These are phyloP conservation scores for Ylistrum balloti DNA, from an alignment of 1,140 invertebrate genomes.

Conservation along the genomic window DNA sequence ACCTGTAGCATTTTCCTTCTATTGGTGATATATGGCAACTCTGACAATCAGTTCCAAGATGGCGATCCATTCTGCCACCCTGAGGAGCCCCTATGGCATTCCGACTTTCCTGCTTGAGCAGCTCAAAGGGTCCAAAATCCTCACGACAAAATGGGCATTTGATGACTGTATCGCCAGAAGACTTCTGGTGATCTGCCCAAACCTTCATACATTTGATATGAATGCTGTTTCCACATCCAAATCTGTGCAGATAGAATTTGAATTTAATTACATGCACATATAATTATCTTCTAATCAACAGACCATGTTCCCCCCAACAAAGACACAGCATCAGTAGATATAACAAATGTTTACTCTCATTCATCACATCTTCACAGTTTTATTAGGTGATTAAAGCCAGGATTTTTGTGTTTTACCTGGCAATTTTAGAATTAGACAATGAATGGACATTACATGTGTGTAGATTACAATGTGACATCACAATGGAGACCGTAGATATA, in stretches of 20 bases:
- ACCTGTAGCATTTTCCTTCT: slow-evolving; percentile 83
- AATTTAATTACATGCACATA: no score
- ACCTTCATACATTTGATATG: slow-evolving; percentile 83
- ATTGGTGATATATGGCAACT: slow-evolving; percentile 79
- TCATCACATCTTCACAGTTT: no score
- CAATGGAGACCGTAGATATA: no score
- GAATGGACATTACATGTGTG: no score
- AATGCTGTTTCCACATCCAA: slow-evolving; percentile 82
- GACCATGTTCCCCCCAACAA: no score
- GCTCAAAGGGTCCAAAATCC: slow-evolving; percentile 81
- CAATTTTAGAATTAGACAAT: no score
- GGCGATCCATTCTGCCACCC: slow-evolving; percentile 73
- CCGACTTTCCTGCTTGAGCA: slow-evolving; percentile 78
- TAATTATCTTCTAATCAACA: no score
- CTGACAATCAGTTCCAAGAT: slow-evolving; percentile 76
- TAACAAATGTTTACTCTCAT: no score
- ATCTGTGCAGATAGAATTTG: slow-evolving; percentile 67
- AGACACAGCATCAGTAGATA: no score
- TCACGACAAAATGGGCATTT: slow-evolving; percentile 83
- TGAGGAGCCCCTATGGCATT: slow-evolving; percentile 71
- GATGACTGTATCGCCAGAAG: slow-evolving; percentile 76
- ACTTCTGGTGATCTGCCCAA: slow-evolving; percentile 82
- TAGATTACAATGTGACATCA: no score
- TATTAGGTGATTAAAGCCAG: no score
- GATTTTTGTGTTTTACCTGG: no score